Evolutionary conservation across 1,140 invertebrate genomes (phyloP).

Genomic region (Metopolophium dirhodum): DNA sequence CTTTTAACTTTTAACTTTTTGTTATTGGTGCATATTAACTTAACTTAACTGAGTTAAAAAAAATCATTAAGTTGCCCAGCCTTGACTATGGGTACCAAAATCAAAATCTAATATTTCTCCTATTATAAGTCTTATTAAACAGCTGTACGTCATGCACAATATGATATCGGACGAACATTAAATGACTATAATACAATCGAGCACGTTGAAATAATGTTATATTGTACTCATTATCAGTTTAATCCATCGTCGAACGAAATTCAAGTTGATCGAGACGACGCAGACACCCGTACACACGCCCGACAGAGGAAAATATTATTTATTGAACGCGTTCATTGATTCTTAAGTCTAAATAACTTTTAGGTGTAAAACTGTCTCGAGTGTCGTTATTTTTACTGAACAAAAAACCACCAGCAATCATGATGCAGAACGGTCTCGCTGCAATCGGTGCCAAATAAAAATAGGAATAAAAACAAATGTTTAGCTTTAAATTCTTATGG

Average conservation of each 20-base stretch:
- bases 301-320: neutral
- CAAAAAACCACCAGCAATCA: neutral
- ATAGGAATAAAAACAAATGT: slow-evolving; percentile 21
- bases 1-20: too few species aligned
- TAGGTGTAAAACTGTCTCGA: neutral
- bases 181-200: neutral
- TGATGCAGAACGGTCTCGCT: neutral
- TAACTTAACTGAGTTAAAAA: too few species aligned
- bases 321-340: neutral
- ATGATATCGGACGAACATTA: neutral
- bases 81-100: neutral
- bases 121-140: neutral
- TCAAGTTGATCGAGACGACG: too few species aligned
- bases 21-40: too few species aligned
- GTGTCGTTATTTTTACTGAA: neutral
- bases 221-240: neutral
- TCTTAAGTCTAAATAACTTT: neutral
- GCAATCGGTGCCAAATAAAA: neutral
- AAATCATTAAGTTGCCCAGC: too few species aligned
- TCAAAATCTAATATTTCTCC: neutral
- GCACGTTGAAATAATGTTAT: neutral
- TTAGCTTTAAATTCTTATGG: neutral
- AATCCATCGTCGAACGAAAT: neutral
- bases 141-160: too few species aligned
- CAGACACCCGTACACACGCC: too few species aligned